These are phyloP conservation scores for Chrysotoxum bicinctum DNA, from an alignment of 2,888 invertebrate species.

Conservation along the genomic window DNA sequence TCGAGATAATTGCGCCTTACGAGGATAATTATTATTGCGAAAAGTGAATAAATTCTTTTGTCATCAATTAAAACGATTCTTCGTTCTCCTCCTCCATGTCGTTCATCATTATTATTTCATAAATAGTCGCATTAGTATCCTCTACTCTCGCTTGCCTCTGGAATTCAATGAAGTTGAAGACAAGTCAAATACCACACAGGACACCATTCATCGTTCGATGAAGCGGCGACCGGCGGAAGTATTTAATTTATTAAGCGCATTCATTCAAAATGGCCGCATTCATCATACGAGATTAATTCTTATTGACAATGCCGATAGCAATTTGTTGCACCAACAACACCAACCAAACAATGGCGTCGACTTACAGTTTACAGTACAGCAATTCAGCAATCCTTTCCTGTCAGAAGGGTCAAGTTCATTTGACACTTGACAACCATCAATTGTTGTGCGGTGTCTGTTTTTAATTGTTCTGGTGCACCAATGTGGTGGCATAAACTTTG, in stretches of 20 bases:
- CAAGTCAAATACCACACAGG: conserved; percentile 7
- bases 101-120: conserved; percentile 8
- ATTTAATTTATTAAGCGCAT: conserved; percentile 27
- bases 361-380: neutral
- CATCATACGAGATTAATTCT: conserved; percentile 8
- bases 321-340: conserved; percentile 2
- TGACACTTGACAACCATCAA: conserved; percentile 48
- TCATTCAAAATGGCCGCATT: conserved; percentile 8
- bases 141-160: neutral
- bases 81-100: neutral
- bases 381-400: neutral
- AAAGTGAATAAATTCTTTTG: neutral
- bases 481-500: neutral
- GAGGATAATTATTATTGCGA: conserved; percentile 38
- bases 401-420: conserved; percentile 18
- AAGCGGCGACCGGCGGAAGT: neutral
- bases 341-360: neutral
- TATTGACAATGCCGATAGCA: neutral
- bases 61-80: neutral
- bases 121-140: neutral
- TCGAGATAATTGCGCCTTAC: conserved; percentile 40
- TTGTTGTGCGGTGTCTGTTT: conserved; percentile 7
- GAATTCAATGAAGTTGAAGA: neutral
- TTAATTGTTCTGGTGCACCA: conserved; percentile 45
- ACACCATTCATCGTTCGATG: neutral